Evolutionary conservation across 2,797 vertebrate species (phyloP), one percentile per base, ranked within the genome.

Genomic region (Labroides dimidiatus): DNA sequence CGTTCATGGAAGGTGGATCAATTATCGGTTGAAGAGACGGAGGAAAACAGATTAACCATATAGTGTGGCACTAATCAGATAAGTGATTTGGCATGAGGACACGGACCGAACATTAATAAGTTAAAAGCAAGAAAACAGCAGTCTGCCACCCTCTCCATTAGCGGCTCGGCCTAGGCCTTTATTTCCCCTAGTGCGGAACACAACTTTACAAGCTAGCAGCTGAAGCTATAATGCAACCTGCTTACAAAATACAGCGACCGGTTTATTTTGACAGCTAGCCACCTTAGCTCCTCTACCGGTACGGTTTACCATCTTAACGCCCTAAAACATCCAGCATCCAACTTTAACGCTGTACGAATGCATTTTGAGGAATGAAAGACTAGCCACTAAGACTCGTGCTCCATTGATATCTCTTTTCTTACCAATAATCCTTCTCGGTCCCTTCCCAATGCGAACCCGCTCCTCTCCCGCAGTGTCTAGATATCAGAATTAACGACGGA

Each of bases 351-450:
- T 55, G 12, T 44, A 59, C 9, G 7, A 1, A 6, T 53, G 42
- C 51, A 45, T 67, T 17, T 54, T 8, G 1, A 30, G 47, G 42
- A 85, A 79, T 75, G 55, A 74, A 71, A 79, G 65, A 64, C 81
- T 73, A 85, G 84, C 87, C 57, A 73, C 64, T 79, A 50, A 33
- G 69, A 91, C 84, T 87, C 81, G 85, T 90, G 89, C 84, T 84
- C 78, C 92, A 92, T 88, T 91, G 89, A 92, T 92, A 89, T 84
- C 78, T 57, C 74, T 66, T 74, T 79, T 82, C 94, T 95, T 93
- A 95, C 95, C 94, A 95, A 95, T 94, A 95, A 93, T 93, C 93
- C 93, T 94, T 95, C 94, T 91, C 92, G 84, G 91, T 94, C 91
- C 93, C 93, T 94, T 92, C 89, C 91, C 93, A 87, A 88, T 85